A percentile compares a stretch with the other conserved stretches of the same genome.
Conservation (phyloP, 1,140 invertebrate species). For the Cydia fagiglandana region DNA sequence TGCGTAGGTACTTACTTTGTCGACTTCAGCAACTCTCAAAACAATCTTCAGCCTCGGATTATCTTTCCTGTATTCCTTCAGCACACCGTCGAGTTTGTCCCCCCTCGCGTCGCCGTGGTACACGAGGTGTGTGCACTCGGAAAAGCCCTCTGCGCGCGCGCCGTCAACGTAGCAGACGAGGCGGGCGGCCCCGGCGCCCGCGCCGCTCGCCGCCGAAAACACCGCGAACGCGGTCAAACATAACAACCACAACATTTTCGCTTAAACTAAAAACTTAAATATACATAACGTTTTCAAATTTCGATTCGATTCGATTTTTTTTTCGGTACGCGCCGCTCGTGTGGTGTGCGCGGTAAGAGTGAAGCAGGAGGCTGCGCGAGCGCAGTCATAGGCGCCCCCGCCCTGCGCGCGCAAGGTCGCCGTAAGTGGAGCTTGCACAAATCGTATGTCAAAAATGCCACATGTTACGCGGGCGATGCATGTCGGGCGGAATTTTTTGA, state of each 20-base stretch:
- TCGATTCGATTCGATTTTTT: conserved; percentile 40
- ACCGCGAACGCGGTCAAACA: conserved; percentile 55
- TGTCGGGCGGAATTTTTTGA: background rate
- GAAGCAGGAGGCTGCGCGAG: conserved; percentile 48
- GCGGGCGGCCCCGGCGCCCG: conserved; percentile 73
- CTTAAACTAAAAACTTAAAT: background rate
- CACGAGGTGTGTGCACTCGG: conserved; percentile 77
- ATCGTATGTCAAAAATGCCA: conserved; percentile 34
- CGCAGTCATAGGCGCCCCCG: conserved; percentile 68
- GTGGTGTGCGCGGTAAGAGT: conserved; percentile 47
- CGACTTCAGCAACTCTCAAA: conserved; percentile 64
- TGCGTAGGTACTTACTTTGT: conserved; percentile 63
- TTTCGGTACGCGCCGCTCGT: conserved; percentile 62
- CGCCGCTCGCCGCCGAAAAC: conserved; percentile 47
- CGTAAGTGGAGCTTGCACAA: conserved; percentile 65
- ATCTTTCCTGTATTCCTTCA: conserved; percentile 71
- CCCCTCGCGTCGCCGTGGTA: conserved; percentile 71
- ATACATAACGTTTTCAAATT: conserved; percentile 53
- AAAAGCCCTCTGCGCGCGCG: conserved; percentile 52
- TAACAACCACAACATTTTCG: conserved; percentile 60
- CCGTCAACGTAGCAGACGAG: conserved; percentile 74
- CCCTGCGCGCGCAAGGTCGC: conserved; percentile 51
- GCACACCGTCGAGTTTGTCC: conserved; percentile 66
- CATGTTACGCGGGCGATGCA: background rate
- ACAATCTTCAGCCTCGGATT: conserved; percentile 76